A percentile compares a stretch with the other conserved stretches of the same genome.
Conservation (phyloP, 2,888 invertebrate species). For the Dendrolimus houi region DNA sequence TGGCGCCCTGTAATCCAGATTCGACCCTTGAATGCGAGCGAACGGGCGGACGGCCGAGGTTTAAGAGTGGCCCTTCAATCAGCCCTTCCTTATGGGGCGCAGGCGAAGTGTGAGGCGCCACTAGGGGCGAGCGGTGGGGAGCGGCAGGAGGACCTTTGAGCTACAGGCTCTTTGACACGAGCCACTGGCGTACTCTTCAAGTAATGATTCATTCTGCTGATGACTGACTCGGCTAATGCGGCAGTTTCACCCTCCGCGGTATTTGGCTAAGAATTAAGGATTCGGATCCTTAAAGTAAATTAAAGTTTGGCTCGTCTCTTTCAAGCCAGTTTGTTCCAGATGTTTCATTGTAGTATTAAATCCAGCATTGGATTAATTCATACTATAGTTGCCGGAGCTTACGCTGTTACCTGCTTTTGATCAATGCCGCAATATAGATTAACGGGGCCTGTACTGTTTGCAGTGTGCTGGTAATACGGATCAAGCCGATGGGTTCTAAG, state of each 20-base stretch:
- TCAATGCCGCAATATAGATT: neutral
- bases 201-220: constrained; percentile 76
- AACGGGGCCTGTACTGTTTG: neutral
- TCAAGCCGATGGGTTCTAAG: neutral
- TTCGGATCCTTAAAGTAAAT: constrained; percentile 25
- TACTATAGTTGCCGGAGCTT: neutral
- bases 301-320: constrained; percentile 10
- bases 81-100: constrained; percentile 62
- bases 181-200: constrained; percentile 74
- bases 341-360: neutral
- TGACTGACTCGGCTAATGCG: constrained; percentile 73
- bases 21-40: constrained; percentile 71
- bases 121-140: constrained; percentile 20
- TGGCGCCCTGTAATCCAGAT: constrained; percentile 73
- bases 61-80: constrained; percentile 75
- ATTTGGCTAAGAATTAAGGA: constrained; percentile 57
- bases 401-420: neutral
- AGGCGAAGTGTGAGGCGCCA: constrained; percentile 25
- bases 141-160: constrained; percentile 65
- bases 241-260: constrained; percentile 45
- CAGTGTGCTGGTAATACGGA: neutral
- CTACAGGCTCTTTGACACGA: constrained; percentile 73
- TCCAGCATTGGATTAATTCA: neutral
- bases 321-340: neutral
- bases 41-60: constrained; percentile 72